Conservation (phyloP, 2,113 vertebrate species). For the Leucopsar rothschildi region DNA sequence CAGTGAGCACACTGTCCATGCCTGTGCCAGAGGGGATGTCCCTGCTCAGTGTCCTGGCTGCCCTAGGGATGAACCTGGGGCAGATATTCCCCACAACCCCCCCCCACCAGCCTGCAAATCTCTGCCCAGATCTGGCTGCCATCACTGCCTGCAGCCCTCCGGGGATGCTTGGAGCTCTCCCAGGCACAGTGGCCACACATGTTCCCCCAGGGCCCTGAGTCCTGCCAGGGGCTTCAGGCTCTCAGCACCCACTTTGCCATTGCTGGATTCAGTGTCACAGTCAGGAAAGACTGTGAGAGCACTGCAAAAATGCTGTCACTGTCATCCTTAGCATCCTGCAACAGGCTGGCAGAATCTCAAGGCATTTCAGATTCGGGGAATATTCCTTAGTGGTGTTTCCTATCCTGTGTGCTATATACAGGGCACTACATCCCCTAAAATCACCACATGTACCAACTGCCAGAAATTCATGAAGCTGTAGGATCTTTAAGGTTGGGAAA, state of each 20-base stretch:
- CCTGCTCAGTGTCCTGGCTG: neutral
- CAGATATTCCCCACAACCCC: neutral
- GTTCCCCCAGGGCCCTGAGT: accelerated
- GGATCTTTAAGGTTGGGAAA: neutral
- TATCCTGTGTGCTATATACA: neutral
- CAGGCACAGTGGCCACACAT: neutral
- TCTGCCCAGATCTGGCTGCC: neutral
- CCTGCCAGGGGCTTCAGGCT: neutral
- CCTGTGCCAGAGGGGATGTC: neutral
- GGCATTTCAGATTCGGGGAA: neutral
- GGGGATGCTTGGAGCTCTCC: neutral
- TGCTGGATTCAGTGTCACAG: accelerated
- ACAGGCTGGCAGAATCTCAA: neutral
- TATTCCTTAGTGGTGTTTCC: neutral
- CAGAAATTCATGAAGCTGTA: neutral
- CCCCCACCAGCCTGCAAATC: neutral
- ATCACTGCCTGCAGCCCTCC: accelerated
- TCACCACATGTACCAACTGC: neutral
- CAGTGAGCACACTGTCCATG: accelerated
- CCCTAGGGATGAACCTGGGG: neutral
- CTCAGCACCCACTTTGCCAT: neutral
- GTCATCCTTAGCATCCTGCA: neutral
- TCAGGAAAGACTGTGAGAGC: neutral
- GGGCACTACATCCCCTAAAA: neutral
- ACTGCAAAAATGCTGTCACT: neutral